Evolutionary conservation across 1,140 invertebrate genomes (phyloP).

Genomic region (Palaemon carinicauda): DNA sequence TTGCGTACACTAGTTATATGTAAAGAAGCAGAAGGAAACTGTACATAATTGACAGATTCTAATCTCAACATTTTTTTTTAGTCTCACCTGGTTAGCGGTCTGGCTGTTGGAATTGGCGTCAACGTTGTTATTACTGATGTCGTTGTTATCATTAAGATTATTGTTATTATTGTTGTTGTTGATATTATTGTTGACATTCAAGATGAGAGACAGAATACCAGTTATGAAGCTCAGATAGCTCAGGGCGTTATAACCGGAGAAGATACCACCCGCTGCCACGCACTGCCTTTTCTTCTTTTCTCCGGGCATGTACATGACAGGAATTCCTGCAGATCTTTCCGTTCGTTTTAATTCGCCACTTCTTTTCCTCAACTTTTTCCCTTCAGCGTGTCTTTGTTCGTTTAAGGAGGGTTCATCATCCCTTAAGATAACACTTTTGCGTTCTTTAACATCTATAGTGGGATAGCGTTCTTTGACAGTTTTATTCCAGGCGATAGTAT

Average conservation of each 20-base stretch:
- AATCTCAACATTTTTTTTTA: no score
- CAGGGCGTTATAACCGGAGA: constrained; percentile 37
- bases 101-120: constrained; percentile 34
- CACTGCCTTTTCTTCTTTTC: constrained; percentile 27
- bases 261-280: constrained; percentile 9
- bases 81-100: constrained; percentile 42
- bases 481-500: no score
- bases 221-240: constrained; percentile 41
- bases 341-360: no score
- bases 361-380: background rate
- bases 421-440: background rate
- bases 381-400: background rate
- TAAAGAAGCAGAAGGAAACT: no score
- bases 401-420: background rate
- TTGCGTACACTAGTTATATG: no score
- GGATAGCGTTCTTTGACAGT: no score
- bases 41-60: no score
- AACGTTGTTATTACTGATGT: constrained; percentile 38
- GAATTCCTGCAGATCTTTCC: background rate
- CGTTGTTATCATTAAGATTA: constrained; percentile 27
- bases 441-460: no score
- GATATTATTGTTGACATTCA: constrained; percentile 48
- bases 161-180: constrained; percentile 47
- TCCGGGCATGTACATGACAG: constrained; percentile 40
- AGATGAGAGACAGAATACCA: constrained; percentile 22